Conservation (phyloP, 2,888 invertebrate species). For the Homarus gammarus region DNA sequence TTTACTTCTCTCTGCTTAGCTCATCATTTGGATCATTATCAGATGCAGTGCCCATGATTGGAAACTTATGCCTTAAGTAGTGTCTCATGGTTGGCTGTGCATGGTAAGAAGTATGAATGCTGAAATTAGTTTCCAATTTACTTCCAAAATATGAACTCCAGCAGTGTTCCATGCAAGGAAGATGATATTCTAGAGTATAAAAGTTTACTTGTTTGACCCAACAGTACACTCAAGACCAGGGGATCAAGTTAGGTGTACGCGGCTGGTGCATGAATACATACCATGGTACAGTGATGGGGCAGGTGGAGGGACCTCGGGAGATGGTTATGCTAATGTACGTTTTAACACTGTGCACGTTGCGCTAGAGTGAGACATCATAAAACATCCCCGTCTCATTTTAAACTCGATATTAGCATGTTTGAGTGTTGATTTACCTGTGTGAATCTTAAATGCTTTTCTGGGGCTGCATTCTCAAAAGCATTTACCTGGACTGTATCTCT, state of each 20-base stretch:
- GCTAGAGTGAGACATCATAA: background rate
- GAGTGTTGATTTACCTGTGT: background rate
- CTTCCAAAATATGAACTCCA: background rate
- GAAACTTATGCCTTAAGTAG: background rate
- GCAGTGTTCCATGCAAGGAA: background rate
- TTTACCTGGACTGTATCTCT: too few species aligned
- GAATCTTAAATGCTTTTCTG: background rate
- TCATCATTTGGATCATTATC: background rate
- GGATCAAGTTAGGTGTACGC: constrained; percentile 81
- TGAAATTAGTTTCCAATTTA: background rate
- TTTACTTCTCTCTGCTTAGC: background rate
- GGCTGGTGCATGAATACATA: constrained; percentile 89
- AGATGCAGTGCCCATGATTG: background rate
- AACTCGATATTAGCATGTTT: background rate
- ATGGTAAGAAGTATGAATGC: background rate
- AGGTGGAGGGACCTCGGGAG: constrained; percentile 83
- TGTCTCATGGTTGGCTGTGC: background rate
- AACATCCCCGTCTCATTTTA: background rate
- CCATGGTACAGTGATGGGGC: constrained; percentile 85
- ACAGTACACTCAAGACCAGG: constrained; percentile 85
- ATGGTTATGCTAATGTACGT: constrained; percentile 83
- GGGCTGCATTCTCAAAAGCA: too few species aligned
- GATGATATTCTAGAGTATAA: background rate
- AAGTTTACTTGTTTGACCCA: constrained; percentile 1
- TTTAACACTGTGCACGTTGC: background rate